phyloP scores from a whole-genome alignment of 2,888 invertebrate species.

The Andrena fulva region DNA sequence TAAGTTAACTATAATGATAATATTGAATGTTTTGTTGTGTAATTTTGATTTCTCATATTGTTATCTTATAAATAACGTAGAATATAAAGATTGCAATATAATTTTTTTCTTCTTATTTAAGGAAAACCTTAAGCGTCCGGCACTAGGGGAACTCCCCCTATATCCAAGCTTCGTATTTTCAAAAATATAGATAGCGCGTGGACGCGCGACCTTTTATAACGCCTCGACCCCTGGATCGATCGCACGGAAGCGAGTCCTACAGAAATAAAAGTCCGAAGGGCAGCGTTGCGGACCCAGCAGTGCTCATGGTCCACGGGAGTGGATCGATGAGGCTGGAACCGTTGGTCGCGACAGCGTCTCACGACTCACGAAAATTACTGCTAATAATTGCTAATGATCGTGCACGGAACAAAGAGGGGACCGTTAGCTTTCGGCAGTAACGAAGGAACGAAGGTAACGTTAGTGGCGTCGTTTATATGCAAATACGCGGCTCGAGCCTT shows the following conservation, averaged over 20 bases:
- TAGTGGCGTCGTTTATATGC: conserved; percentile 60
- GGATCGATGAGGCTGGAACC: conserved; percentile 19
- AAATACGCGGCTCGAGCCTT: conserved; percentile 50
- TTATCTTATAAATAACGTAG: no score
- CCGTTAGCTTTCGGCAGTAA: conserved; percentile 54
- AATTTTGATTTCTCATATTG: no score
- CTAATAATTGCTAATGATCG: conserved; percentile 64
- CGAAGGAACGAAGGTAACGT: conserved; percentile 47
- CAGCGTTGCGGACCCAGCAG: not conserved
- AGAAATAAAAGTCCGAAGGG: conserved; percentile 9
- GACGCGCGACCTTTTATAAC: no score
- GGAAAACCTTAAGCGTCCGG: no score
- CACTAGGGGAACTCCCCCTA: no score
- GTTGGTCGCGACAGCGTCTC: conserved; percentile 32
- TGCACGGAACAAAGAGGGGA: conserved; percentile 48
- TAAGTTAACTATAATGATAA: no score
- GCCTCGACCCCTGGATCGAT: not conserved
- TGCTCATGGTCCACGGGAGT: not conserved
- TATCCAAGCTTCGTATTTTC: no score
- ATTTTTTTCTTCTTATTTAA: no score
- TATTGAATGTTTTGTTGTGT: no score
- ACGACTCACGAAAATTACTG: conserved; percentile 58
- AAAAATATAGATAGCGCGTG: no score
- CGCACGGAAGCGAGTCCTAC: not conserved
- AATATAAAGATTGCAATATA: no score